Evolutionary conservation across 2,113 vertebrate genomes (phyloP), one percentile per base, ranked within the genome.

Genomic region (Pseudorhombus dupliciocellatus): DNA sequence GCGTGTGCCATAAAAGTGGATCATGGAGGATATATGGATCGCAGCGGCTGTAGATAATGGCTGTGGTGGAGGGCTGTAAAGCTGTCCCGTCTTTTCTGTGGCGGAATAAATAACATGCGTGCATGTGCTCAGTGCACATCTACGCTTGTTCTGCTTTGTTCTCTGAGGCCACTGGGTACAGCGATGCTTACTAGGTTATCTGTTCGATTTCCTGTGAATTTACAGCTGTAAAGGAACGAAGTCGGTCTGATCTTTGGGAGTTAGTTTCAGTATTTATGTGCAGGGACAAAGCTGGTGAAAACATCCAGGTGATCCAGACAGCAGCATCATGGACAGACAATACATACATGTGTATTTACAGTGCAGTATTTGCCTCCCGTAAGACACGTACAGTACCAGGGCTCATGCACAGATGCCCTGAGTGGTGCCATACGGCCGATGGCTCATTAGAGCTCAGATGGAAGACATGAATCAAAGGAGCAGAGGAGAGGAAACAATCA

Each of bases 401-500:
- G 83, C 77, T 66, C 60, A 83, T 88, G 88, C 90, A 90, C 93
- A 93, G 93, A 93, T 92, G 92, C 89, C 87, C 88, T 73, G 83
- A 89, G 86, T 73, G 61, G 82, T 88, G 88, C 90, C 93, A 93
- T 93, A 93, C 88, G 92, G 92, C 84, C 87, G 77, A 82, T 81
- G 89, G 88, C 91, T 93, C 93, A 94, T 93, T 94, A 94, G 83
- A 91, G 87, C 86, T 87, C 91, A 89, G 89, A 91, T 91, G 86
- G 88, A 93, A 92, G 89, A 90, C 92, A 93, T 94, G 93, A 94
- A 93, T 94, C 93, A 94, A 92, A 93, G 91, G 85, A 89, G 81
- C 85, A 88, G 52, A 86, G 83, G 69, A 87, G 76, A 81, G 59
- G 53, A 87, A 85, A 87, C 76, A 76, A 89, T 84, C 83, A 89